A percentile compares a stretch with the other conserved stretches of the same genome.
Conservation (phyloP, 2,888 invertebrate genomes). For the Tillus elongatus region DNA sequence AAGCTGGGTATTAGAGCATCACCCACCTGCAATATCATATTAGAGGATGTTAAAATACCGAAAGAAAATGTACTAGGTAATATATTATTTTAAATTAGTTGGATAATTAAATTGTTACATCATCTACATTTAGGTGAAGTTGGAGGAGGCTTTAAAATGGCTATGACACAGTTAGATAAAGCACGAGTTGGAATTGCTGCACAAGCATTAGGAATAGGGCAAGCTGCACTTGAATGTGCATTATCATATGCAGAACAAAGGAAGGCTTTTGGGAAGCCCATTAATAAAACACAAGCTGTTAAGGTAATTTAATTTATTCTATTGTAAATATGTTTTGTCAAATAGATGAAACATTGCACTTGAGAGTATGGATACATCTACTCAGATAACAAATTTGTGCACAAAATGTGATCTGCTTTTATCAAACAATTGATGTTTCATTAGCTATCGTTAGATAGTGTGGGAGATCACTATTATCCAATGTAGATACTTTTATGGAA, state of each 20-base stretch:
- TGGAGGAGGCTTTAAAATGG: slow-evolving; percentile 64
- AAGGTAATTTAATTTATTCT: slow-evolving; percentile 43
- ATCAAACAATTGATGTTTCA: too few relatives aligned
- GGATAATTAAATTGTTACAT: too few relatives aligned
- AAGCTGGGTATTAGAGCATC: slow-evolving; percentile 66
- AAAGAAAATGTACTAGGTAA: slow-evolving; percentile 43
- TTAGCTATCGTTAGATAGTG: too few relatives aligned
- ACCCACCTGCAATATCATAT: slow-evolving; percentile 58
- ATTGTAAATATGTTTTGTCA: not conserved
- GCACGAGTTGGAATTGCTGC: slow-evolving; percentile 67
- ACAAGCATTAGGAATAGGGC: slow-evolving; percentile 67
- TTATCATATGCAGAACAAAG: slow-evolving; percentile 57
- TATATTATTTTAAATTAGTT: not conserved
- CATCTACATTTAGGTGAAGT: slow-evolving; percentile 32
- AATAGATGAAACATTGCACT: too few relatives aligned
- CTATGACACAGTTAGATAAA: slow-evolving; percentile 62
- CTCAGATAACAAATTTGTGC: too few relatives aligned
- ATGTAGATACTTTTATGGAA: too few relatives aligned
- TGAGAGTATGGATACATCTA: too few relatives aligned
- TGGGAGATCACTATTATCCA: too few relatives aligned
- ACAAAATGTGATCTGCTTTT: too few relatives aligned
- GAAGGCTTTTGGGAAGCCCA: slow-evolving; percentile 56
- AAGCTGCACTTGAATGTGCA: slow-evolving; percentile 67
- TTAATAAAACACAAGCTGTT: slow-evolving; percentile 58
- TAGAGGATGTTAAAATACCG: slow-evolving; percentile 58